phyloP scores from a whole-genome alignment of 2,888 invertebrate genomes.

The Gymnosoma rotundatum region DNA sequence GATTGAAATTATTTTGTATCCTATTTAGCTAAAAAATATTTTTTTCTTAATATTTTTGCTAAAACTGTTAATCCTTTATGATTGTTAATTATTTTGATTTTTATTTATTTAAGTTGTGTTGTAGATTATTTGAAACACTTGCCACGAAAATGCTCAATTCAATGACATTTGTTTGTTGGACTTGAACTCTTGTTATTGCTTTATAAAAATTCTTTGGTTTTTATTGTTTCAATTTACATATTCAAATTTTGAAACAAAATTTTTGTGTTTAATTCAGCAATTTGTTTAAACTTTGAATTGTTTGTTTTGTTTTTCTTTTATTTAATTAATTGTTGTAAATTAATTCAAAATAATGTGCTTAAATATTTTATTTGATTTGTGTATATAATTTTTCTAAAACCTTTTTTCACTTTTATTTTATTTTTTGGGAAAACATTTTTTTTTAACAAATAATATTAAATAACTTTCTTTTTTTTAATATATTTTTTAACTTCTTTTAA shows the following conservation, averaged over 20 bases:
- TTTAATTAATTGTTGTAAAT: constrained; percentile 9
- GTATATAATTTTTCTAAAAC: constrained; percentile 4
- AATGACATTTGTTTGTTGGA: constrained; percentile 21
- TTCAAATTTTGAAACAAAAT: constrained; percentile 7
- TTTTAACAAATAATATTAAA: constrained; percentile 23
- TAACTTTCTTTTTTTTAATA: neutral
- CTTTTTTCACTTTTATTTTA: constrained; percentile 53
- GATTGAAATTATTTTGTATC: constrained; percentile 9
- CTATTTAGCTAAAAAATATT: constrained; percentile 29
- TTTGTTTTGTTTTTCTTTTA: constrained; percentile 14
- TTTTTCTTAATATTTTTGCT: constrained; percentile 8
- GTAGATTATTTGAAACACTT: constrained; percentile 24
- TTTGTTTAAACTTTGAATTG: constrained; percentile 27
- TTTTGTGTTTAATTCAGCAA: constrained; percentile 23
- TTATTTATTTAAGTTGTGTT: neutral
- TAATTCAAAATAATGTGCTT: neutral
- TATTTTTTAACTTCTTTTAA: constrained; percentile 13
- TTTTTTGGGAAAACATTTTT: constrained; percentile 41
- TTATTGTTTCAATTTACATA: neutral
- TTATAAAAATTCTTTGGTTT: constrained; percentile 10
- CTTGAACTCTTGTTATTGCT: constrained; percentile 29
- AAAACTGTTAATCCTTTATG: constrained; percentile 29
- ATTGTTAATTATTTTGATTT: too few species aligned
- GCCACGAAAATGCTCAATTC: constrained; percentile 22
- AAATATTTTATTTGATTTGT: neutral